Percentiles rank a stretch among this genome's conserved stretches.
Conservation (phyloP, 2,797 vertebrate genomes). For the Ceryle rudis region DNA sequence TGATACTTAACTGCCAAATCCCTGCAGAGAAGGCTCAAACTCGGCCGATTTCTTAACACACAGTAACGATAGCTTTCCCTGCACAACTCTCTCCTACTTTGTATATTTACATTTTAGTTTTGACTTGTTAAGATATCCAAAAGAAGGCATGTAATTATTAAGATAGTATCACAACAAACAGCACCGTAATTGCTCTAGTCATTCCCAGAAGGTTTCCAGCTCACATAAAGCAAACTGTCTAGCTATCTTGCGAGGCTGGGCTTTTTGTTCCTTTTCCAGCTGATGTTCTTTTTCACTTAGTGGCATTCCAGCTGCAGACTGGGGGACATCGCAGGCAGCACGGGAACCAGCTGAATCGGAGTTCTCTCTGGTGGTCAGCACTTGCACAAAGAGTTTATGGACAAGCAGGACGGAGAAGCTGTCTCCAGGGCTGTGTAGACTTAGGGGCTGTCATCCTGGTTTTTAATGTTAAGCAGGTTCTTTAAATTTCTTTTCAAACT, state of each 20-base stretch:
- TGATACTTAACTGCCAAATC: neutral
- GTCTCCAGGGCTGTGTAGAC: neutral
- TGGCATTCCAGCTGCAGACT: neutral
- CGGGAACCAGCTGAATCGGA: fast-evolving
- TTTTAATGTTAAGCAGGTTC: neutral
- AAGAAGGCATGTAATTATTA: neutral
- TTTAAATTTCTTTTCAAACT: neutral
- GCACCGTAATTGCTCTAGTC: neutral
- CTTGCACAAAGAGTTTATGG: neutral
- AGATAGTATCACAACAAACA: neutral
- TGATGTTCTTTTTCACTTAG: neutral
- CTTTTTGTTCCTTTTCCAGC: neutral
- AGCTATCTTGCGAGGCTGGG: neutral
- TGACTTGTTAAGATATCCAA: neutral
- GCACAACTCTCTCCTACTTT: neutral
- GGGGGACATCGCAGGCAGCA: neutral
- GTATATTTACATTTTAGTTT: neutral
- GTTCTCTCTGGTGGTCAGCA: neutral
- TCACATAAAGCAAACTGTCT: neutral
- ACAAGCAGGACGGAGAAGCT: neutral
- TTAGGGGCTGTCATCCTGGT: neutral
- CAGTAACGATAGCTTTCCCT: neutral
- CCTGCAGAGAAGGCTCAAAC: neutral
- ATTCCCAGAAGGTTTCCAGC: neutral
- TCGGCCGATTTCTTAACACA: neutral